phyloP scores from a whole-genome alignment of 2,113 vertebrate genomes.

The Rhinopomastus cyanomelas region DNA sequence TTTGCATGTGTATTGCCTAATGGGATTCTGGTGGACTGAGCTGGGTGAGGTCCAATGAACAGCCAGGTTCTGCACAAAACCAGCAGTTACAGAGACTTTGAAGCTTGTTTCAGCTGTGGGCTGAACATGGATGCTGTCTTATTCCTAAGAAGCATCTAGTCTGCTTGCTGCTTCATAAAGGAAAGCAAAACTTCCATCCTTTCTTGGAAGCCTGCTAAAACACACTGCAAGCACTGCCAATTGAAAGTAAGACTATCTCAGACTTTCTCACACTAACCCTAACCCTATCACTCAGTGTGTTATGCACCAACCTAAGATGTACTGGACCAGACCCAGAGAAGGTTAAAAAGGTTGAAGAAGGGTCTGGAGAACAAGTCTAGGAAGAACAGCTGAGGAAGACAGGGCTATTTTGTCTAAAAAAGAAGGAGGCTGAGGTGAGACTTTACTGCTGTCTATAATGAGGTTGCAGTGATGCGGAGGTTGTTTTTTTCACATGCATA shows the following conservation, averaged over 20 bases:
- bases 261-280: background rate
- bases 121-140: background rate
- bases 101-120: background rate
- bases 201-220: background rate
- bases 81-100: background rate
- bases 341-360: too few relatives aligned
- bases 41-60: background rate
- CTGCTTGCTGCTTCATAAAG: background rate
- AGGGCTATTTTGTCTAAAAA: too few relatives aligned
- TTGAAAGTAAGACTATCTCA: background rate
- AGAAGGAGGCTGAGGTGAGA: too few relatives aligned
- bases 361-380: too few relatives aligned
- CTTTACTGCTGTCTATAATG: too few relatives aligned
- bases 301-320: background rate
- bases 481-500: too few relatives aligned
- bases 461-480: too few relatives aligned
- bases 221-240: background rate
- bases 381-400: too few relatives aligned
- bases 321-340: too few relatives aligned
- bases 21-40: background rate
- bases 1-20: background rate
- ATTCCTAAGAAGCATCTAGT: background rate
- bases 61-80: background rate
- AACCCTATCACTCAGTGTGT: fast-evolving
- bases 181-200: background rate